Base-by-base conservation (phyloP, 1,140 invertebrate genomes). In the Drosophila suzukii region DNA sequence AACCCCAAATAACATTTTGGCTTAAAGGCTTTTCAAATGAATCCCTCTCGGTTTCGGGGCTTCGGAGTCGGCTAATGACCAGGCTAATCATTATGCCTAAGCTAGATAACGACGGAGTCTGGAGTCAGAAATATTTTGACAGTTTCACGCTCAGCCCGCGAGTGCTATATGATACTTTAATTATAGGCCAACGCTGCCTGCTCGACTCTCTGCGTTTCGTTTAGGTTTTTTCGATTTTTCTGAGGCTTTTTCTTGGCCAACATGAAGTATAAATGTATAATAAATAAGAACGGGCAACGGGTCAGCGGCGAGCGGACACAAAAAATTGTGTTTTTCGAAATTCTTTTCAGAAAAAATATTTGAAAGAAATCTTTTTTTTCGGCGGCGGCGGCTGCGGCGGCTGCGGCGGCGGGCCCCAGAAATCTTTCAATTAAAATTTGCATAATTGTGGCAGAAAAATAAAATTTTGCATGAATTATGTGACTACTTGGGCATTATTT, bases 101-200 rank as follows among this genome's bases (percentile, higher is more conserved):
- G 68, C 78, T 85, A 85, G 81, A 85, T 85, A 81, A 75, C 77
- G 82, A 81, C 72, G 67, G 67, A 71, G 63, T 57, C 62, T 68
- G 65, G 67, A 57, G 51, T 72, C 66, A 59, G 79, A 88, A 88
- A 88, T 88, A 84, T 89, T 89, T 89, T 89, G 84, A 89, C 84
- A 89, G 84, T 89, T 89, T 89, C 80, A 90, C 86, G 84, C 84
- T 54, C 77, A 83, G 77, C 72, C 83, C 84, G 80, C 84, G 80
- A 89, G 84, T 90, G 85, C 80, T 89, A 81, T 89, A 81, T 89
- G 85, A 89, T 89, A 90, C 84, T 84, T 89, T 89, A 89, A 89
- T 89, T 89, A 89, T 89, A 89, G 85, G 68, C 70, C 72, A 71
- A 58, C 27, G 68, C 54, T 13, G 51, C 47, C 65, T 66, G 20